Percentiles rank a stretch among this genome's conserved stretches.
Evolutionary conservation across 1,140 invertebrate genomes (phyloP).

Genomic region (Diorhabda elongata): DNA sequence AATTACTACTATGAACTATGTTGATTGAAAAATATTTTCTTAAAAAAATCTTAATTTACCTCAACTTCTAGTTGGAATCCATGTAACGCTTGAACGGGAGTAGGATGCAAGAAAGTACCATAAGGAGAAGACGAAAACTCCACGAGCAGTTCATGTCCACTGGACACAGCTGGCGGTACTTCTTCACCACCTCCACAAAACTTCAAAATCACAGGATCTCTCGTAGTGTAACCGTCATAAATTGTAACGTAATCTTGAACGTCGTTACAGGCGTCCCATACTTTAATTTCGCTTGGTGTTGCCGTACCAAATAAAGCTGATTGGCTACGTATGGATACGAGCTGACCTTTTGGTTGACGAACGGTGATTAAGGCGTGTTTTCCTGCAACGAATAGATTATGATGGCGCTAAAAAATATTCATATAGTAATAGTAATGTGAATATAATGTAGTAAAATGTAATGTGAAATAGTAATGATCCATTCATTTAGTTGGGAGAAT

Average conservation of each 20-base stretch:
- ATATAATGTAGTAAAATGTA: too few species aligned
- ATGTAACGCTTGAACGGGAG: slow-evolving; percentile 70
- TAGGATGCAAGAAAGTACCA: slow-evolving; percentile 78
- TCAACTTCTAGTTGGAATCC: slow-evolving; percentile 85
- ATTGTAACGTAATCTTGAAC: slow-evolving; percentile 85
- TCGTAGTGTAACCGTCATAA: slow-evolving; percentile 82
- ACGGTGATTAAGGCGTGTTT: slow-evolving; percentile 82
- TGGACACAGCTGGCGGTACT: slow-evolving; percentile 76
- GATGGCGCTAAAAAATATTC: too few species aligned
- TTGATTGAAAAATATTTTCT: too few species aligned
- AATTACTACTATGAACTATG: too few species aligned
- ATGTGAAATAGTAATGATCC: too few species aligned
- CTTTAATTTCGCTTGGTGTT: slow-evolving; percentile 47
- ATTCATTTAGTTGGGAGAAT: too few species aligned
- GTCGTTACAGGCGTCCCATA: slow-evolving; percentile 82
- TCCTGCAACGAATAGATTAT: slow-evolving; percentile 25
- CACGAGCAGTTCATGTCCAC: slow-evolving; percentile 78
- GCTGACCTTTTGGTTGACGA: slow-evolving; percentile 75
- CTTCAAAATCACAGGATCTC: slow-evolving; percentile 81
- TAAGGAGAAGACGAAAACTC: slow-evolving; percentile 87
- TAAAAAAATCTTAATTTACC: slow-evolving; percentile 46
- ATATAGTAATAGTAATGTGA: too few species aligned
- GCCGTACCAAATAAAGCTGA: slow-evolving; percentile 53
- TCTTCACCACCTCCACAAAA: slow-evolving; percentile 84
- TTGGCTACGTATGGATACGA: slow-evolving; percentile 73